Percentiles rank a stretch among this genome's conserved stretches.
These are phyloP conservation scores for Drosophila auraria DNA, from an alignment of 1,140 invertebrate species.

Conservation along the genomic window DNA sequence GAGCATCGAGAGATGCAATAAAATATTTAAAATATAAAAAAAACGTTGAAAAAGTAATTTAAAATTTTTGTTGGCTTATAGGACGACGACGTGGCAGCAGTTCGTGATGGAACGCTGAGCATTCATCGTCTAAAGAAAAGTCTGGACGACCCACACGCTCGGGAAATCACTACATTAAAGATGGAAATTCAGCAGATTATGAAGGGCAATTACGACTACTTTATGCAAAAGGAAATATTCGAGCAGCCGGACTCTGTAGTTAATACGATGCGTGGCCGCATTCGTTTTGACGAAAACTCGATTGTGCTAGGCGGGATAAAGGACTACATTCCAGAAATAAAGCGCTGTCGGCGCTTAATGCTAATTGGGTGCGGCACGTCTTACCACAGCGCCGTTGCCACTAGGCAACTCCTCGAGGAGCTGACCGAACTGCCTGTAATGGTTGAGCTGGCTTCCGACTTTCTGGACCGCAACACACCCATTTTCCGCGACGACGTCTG, in stretches of 20 bases:
- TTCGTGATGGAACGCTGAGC: constrained; percentile 95
- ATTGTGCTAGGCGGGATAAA: constrained; percentile 89
- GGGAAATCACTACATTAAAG: constrained; percentile 98
- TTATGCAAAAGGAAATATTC: constrained; percentile 99
- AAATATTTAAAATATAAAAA: too few relatives aligned
- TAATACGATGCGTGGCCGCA: constrained; percentile 99
- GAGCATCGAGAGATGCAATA: too few relatives aligned
- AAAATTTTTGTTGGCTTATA: constrained; percentile 60
- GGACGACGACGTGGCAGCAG: constrained; percentile 95
- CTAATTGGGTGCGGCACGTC: constrained; percentile 99
- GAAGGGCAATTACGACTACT: constrained; percentile 99
- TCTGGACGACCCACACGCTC: constrained; percentile 92
- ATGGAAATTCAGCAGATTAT: constrained; percentile 99
- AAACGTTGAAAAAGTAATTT: too few relatives aligned
- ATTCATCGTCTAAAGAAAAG: constrained; percentile 95
- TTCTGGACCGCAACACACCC: constrained; percentile 98
- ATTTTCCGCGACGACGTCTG: constrained; percentile 99
- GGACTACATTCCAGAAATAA: constrained; percentile 98
- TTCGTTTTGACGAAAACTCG: constrained; percentile 92
- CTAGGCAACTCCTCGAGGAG: constrained; percentile 98
- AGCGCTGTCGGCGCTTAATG: constrained; percentile 97
- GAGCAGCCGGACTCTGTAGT: constrained; percentile 99
- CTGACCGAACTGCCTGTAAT: constrained; percentile 99
- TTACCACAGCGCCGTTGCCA: constrained; percentile 99
- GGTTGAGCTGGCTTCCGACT: constrained; percentile 99